phyloP scores from a whole-genome alignment of 2,113 vertebrate species.

The Dipodomys spectabilis region DNA sequence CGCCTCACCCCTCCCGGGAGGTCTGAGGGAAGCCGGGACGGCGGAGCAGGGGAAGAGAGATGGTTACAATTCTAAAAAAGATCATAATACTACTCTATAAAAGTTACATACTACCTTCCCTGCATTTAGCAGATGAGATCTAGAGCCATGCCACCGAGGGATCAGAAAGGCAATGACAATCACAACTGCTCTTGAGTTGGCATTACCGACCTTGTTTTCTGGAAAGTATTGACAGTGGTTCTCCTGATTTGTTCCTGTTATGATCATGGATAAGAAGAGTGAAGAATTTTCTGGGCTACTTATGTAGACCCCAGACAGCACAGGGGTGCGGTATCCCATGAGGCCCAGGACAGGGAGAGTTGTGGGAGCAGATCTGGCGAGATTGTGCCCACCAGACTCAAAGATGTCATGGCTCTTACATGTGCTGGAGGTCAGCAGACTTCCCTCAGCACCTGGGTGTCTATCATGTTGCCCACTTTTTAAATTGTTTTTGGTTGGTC shows the following conservation, averaged over 20 bases:
- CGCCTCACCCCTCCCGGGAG: too few species aligned
- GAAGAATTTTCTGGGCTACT: background rate
- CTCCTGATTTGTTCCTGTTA: background rate
- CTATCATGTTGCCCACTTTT: background rate
- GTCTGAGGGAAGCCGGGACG: background rate
- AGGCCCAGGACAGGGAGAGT: rapidly evolving
- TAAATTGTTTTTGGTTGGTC: too few species aligned
- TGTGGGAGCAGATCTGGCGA: background rate
- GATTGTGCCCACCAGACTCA: rapidly evolving
- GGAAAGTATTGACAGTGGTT: background rate
- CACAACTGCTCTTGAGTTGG: background rate
- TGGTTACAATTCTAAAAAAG: background rate
- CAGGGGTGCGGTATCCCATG: too few species aligned
- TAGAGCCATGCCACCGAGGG: background rate
- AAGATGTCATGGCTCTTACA: too few species aligned
- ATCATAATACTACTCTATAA: background rate
- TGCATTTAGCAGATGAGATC: background rate
- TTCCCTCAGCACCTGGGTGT: background rate
- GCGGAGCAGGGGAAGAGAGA: background rate
- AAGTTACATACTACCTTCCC: background rate
- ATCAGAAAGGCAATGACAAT: background rate
- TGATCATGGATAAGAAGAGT: background rate
- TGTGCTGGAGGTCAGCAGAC: too few species aligned
- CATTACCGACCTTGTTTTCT: background rate
- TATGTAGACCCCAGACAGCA: background rate